phyloP scores from a whole-genome alignment of 2,113 vertebrate genomes.

The Ageneiosus marmoratus region DNA sequence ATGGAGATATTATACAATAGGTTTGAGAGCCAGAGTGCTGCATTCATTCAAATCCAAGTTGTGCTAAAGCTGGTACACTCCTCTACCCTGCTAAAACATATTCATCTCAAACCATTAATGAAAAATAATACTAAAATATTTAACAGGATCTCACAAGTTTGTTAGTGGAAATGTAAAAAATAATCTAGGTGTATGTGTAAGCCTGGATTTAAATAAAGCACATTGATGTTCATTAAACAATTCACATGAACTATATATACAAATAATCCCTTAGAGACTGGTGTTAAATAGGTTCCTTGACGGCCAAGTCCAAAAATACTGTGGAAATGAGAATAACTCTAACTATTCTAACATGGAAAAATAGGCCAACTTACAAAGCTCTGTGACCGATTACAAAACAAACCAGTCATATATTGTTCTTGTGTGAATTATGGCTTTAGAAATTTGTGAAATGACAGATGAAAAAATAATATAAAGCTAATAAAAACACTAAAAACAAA shows the following conservation, averaged over 20 bases:
- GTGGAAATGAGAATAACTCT: constrained; percentile 48
- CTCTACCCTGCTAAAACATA: constrained; percentile 8
- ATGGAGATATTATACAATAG: constrained; percentile 58
- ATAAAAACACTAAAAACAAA: constrained; percentile 39
- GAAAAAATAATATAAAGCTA: constrained; percentile 41
- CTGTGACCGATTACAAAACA: constrained; percentile 33
- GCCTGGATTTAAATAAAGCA: constrained; percentile 47
- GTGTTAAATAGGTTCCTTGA: constrained; percentile 29
- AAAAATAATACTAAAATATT: constrained; percentile 27
- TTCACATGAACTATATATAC: constrained; percentile 51
- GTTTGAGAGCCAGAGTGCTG: constrained; percentile 43
- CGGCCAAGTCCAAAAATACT: constrained; percentile 57
- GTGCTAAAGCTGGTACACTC: constrained; percentile 47
- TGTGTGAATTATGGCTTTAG: constrained; percentile 69
- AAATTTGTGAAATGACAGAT: constrained; percentile 52
- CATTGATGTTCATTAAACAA: constrained; percentile 53
- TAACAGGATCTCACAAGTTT: neutral
- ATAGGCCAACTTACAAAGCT: neutral
- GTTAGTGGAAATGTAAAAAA: constrained; percentile 29
- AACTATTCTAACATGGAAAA: constrained; percentile 23
- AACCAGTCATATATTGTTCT: constrained; percentile 59
- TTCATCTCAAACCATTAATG: neutral
- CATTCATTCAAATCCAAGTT: constrained; percentile 50
- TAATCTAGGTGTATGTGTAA: neutral
- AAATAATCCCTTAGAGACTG: constrained; percentile 42